phyloP scores from a whole-genome alignment of 1,140 invertebrate genomes.

The Pseudomyrmex pallidus region DNA sequence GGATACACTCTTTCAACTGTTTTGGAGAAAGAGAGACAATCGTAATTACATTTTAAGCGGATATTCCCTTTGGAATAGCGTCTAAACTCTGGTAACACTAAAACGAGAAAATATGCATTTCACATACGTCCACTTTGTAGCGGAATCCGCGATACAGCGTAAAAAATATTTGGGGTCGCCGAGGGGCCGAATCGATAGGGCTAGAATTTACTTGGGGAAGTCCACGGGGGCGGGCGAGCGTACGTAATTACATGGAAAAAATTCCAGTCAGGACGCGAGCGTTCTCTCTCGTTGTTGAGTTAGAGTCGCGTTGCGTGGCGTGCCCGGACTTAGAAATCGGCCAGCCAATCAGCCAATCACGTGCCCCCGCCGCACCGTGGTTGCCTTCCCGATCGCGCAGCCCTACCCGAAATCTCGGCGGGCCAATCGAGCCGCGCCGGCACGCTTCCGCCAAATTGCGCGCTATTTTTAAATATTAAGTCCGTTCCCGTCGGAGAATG shows the following conservation, averaged over 20 bases:
- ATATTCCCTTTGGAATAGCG: not conserved
- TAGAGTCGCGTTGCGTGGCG: constrained; percentile 73
- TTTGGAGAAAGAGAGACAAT: not conserved
- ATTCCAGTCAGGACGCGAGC: constrained; percentile 79
- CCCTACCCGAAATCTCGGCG: constrained; percentile 66
- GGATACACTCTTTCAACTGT: too few relatives aligned
- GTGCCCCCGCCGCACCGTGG: constrained; percentile 41
- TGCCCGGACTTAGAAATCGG: constrained; percentile 75
- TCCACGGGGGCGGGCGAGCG: constrained; percentile 38
- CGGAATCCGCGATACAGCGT: constrained; percentile 34
- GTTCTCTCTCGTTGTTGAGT: constrained; percentile 76
- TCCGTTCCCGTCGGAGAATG: constrained; percentile 23
- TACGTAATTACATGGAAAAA: constrained; percentile 82
- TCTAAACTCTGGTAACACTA: not conserved
- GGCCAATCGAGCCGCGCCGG: constrained; percentile 69
- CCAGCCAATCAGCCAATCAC: constrained; percentile 77
- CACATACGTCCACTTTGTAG: constrained; percentile 16
- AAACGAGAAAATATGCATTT: constrained; percentile 21
- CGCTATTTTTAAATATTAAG: constrained; percentile 74
- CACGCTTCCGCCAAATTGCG: constrained; percentile 71
- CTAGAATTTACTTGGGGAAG: constrained; percentile 48
- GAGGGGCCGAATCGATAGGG: constrained; percentile 45
- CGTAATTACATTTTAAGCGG: constrained; percentile 2
- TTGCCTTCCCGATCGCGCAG: constrained; percentile 53
- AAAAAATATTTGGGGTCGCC: constrained; percentile 45